Conservation (phyloP, 2,888 invertebrate species). For the Melanchra persicariae region DNA sequence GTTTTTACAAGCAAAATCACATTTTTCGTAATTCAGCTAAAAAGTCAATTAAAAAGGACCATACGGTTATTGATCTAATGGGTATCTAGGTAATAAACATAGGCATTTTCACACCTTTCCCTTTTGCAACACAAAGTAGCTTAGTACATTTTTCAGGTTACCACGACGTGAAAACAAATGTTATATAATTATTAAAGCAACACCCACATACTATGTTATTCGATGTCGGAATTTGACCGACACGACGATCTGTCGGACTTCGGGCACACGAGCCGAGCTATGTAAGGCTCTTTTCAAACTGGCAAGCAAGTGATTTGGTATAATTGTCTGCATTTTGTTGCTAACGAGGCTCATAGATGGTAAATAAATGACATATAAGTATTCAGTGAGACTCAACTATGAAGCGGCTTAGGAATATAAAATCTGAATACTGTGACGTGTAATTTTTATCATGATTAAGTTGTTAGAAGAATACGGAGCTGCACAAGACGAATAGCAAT, state of each 20-base stretch:
- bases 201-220: conserved; percentile 30
- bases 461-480: too few relatives aligned
- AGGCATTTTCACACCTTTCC: neutral
- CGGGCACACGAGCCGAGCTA: conserved; percentile 58
- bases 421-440: too few relatives aligned
- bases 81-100: neutral
- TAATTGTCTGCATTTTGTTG: neutral
- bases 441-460: too few relatives aligned
- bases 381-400: neutral
- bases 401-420: neutral
- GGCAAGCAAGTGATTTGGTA: neutral
- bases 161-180: conserved; percentile 15
- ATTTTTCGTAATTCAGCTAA: too few relatives aligned
- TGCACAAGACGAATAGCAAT: too few relatives aligned
- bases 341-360: neutral
- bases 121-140: neutral
- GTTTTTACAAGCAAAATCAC: too few relatives aligned
- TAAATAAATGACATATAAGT: neutral
- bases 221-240: conserved; percentile 66
- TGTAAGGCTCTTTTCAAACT: conserved; percentile 31
- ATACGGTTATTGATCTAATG: neutral
- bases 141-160: neutral
- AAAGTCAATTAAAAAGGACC: too few relatives aligned
- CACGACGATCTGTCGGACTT: conserved; percentile 64
- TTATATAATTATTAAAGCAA: conserved; percentile 1